Evolutionary conservation across 2,797 vertebrate species (phyloP).

Genomic region (Sebastes paucispinis): DNA sequence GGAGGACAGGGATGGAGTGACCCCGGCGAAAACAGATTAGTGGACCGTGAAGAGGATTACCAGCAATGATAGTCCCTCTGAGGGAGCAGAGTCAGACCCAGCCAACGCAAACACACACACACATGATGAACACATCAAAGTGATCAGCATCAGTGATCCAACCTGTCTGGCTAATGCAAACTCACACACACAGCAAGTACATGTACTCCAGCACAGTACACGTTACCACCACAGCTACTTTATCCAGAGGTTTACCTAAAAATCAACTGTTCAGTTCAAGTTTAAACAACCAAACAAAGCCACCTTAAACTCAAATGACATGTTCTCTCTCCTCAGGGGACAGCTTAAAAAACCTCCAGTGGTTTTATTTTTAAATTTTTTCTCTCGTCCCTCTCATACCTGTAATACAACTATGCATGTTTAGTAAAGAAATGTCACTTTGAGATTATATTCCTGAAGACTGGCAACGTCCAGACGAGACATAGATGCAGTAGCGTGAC

Average conservation of each 20-base stretch:
- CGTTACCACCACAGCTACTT: background rate
- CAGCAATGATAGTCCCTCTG: conserved; percentile 82
- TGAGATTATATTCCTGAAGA: background rate
- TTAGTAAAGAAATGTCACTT: background rate
- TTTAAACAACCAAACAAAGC: background rate
- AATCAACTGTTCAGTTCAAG: background rate
- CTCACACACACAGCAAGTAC: conserved; percentile 8
- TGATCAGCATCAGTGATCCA: conserved; percentile 25
- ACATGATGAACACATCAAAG: conserved; percentile 42
- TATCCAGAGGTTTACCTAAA: background rate
- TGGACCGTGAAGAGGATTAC: conserved; percentile 89
- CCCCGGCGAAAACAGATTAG: conserved; percentile 87
- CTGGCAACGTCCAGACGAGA: background rate
- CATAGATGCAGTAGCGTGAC: background rate
- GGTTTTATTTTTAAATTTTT: no score
- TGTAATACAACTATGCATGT: no score
- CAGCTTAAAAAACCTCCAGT: background rate
- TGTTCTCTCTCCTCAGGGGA: background rate
- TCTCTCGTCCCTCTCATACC: no score
- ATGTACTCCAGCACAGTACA: background rate
- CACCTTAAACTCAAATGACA: background rate
- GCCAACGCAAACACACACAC: conserved; percentile 43
- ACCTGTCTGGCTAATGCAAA: conserved; percentile 36
- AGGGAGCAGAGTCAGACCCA: conserved; percentile 31
- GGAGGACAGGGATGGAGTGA: conserved; percentile 31